phyloP scores from a whole-genome alignment of 2,888 invertebrate genomes.

The Gastracanthus pulcherrimus region DNA sequence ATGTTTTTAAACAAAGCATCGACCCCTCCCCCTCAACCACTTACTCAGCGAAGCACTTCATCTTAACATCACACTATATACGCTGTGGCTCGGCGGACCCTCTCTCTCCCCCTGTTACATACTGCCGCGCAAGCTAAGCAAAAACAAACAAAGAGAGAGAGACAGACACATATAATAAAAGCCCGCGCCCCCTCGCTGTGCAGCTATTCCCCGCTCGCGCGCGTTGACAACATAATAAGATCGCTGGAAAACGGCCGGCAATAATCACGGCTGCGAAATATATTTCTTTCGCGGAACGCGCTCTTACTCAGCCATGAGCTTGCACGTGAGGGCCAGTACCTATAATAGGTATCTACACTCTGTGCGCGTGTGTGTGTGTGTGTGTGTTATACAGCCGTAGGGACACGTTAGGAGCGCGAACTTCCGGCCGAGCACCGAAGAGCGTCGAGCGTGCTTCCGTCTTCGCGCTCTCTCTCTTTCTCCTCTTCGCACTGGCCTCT shows the following conservation, averaged over 20 bases:
- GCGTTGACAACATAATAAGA: conserved; percentile 32
- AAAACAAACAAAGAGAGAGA: conserved; percentile 36
- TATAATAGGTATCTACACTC: too few species aligned
- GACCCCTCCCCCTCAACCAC: background rate
- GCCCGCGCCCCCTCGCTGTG: background rate
- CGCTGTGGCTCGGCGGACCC: background rate
- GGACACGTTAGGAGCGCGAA: background rate
- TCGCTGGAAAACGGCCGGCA: conserved; percentile 19
- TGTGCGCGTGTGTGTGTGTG: too few species aligned
- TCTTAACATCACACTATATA: background rate
- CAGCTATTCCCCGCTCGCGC: background rate
- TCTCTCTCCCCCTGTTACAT: background rate
- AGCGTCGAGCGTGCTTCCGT: conserved; percentile 69
- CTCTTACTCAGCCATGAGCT: too few species aligned
- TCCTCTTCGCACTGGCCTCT: background rate
- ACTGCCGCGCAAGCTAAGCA: conserved; percentile 14
- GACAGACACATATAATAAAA: background rate
- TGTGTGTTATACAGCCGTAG: too few species aligned
- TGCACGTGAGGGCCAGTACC: too few species aligned
- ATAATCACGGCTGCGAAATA: conserved; percentile 19
- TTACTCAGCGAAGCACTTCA: conserved; percentile 7
- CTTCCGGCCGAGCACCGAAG: conserved; percentile 25
- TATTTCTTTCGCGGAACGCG: background rate
- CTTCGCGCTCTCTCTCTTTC: background rate
- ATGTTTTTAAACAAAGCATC: background rate